Percentiles rank a stretch among this genome's conserved stretches.
phyloP scores from a whole-genome alignment of 1,140 invertebrate genomes.

The Chymomyza costata region DNA sequence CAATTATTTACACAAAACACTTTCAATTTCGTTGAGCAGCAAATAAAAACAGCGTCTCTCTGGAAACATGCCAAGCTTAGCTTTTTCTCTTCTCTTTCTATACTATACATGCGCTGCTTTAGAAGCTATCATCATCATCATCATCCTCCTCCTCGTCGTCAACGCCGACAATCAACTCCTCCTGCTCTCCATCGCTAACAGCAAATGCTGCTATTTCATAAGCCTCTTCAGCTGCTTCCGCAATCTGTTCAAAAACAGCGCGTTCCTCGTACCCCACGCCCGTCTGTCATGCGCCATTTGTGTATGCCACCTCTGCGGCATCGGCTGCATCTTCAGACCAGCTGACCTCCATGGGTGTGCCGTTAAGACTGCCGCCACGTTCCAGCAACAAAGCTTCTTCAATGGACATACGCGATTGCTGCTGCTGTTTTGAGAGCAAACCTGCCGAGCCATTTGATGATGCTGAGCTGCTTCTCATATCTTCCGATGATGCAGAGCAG shows the following conservation, averaged over 20 bases:
- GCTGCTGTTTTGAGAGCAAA: constrained; percentile 35
- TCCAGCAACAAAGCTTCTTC: constrained; percentile 64
- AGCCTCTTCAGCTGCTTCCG: constrained; percentile 62
- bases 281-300: constrained; percentile 52
- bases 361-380: constrained; percentile 52
- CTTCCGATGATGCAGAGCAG: constrained; percentile 74
- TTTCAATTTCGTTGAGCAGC: constrained; percentile 10
- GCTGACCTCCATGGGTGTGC: constrained; percentile 76
- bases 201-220: constrained; percentile 34
- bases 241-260: constrained; percentile 47
- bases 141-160: constrained; percentile 32
- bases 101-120: constrained; percentile 46
- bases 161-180: constrained; percentile 37
- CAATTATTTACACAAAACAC: constrained; percentile 59
- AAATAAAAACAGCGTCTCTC: no score
- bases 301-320: constrained; percentile 21
- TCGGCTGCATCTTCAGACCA: constrained; percentile 76
- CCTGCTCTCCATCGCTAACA: constrained; percentile 20
- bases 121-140: constrained; percentile 55
- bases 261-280: constrained; percentile 46
- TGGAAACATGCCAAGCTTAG: constrained; percentile 33
- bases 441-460: constrained; percentile 49
- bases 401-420: constrained; percentile 64
- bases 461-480: constrained; percentile 53
- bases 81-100: constrained; percentile 47